phyloP scores from a whole-genome alignment of 2,888 invertebrate species.

The Machimus atricapillus region DNA sequence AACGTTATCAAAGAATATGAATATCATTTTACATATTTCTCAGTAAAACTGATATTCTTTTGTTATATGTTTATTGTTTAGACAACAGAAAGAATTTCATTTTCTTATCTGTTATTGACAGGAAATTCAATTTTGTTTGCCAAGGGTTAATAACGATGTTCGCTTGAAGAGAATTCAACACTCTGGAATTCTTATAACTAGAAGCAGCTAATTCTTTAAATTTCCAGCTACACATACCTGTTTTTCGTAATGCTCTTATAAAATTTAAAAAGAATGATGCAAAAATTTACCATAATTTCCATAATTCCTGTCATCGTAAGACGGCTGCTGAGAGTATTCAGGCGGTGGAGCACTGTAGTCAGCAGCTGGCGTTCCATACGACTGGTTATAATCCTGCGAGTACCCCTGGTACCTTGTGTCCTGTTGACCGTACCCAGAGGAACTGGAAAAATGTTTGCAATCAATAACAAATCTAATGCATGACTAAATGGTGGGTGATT shows the following conservation, averaged over 20 bases:
- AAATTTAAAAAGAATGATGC: neutral
- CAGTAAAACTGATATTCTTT: neutral
- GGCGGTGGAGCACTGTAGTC: slow-evolving; percentile 60
- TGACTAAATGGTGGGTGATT: neutral
- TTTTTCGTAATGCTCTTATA: neutral
- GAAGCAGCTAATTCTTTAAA: neutral
- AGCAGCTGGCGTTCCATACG: slow-evolving; percentile 60
- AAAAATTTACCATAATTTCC: slow-evolving; percentile 60
- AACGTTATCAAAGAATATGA: neutral
- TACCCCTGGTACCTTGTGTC: slow-evolving; percentile 61
- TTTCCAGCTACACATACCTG: neutral
- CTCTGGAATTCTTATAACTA: neutral
- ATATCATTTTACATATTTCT: neutral
- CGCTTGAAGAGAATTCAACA: neutral
- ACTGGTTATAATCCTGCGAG: slow-evolving; percentile 61
- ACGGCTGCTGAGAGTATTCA: slow-evolving; percentile 59
- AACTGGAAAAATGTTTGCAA: neutral
- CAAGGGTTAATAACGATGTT: neutral
- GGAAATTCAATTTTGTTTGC: neutral
- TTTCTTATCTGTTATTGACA: neutral
- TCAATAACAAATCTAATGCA: neutral
- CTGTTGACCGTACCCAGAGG: slow-evolving; percentile 56
- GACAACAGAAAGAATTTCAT: neutral
- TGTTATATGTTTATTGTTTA: neutral
- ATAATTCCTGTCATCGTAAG: slow-evolving; percentile 61